Conservation (phyloP, 2,113 vertebrate species). For the Otis tarda region DNA sequence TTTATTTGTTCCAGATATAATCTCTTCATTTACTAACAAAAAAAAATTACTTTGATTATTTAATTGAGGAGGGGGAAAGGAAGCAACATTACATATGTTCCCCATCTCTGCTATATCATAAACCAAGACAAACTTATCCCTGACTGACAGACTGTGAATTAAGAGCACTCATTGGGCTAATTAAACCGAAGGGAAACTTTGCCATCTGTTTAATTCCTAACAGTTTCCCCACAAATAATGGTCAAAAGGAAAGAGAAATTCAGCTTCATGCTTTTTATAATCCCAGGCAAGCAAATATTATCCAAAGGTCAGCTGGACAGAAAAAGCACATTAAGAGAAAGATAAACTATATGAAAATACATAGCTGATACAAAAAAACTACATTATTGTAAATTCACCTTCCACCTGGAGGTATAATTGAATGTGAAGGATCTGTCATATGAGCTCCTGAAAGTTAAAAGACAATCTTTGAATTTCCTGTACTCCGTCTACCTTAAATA, state of each 20-base stretch:
- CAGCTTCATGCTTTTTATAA: neutral
- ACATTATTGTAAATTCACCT: slow-evolving; percentile 64
- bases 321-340: neutral
- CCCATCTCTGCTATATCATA: neutral
- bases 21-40: neutral
- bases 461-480: neutral
- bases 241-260: neutral
- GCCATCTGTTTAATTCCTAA: neutral
- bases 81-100: neutral
- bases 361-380: neutral
- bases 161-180: neutral
- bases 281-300: neutral
- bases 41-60: neutral
- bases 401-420: slow-evolving; percentile 58
- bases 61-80: neutral
- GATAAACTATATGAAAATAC: neutral
- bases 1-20: neutral
- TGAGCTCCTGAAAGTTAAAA: slow-evolving; percentile 62
- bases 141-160: neutral
- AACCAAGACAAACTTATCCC: neutral
- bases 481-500: neutral
- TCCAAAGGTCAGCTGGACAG: neutral
- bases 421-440: slow-evolving; percentile 51
- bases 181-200: neutral
- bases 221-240: neutral